Conservation (phyloP, 2,113 vertebrate species). For the Poeciliopsis occidentalis region DNA sequence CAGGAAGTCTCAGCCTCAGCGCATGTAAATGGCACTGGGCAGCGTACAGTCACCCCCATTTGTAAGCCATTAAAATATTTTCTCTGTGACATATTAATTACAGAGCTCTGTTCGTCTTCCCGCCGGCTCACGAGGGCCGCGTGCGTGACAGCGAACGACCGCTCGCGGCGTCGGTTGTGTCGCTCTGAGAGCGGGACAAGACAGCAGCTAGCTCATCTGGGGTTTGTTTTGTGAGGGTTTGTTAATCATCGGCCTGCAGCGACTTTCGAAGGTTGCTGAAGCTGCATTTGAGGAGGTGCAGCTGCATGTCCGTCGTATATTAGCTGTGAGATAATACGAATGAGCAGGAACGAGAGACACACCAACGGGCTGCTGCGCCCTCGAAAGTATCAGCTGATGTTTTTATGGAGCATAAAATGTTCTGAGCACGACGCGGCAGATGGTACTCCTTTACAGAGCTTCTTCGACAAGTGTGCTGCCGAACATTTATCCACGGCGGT, state of each 20-base stretch:
- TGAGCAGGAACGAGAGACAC: neutral
- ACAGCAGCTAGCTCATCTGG: slow-evolving; percentile 1
- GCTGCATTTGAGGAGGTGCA: neutral
- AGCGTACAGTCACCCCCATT: slow-evolving; percentile 69
- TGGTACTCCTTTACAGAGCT: no score
- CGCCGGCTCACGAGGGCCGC: slow-evolving; percentile 10
- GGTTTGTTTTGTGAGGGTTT: slow-evolving; percentile 10
- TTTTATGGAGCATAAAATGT: neutral
- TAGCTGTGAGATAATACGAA: neutral
- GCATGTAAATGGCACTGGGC: slow-evolving; percentile 65
- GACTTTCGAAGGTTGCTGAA: neutral
- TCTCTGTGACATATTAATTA: slow-evolving; percentile 77
- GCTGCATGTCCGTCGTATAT: neutral
- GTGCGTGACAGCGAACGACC: slow-evolving; percentile 1
- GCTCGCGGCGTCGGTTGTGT: slow-evolving; percentile 9
- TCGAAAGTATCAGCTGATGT: neutral
- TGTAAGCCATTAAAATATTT: slow-evolving; percentile 81
- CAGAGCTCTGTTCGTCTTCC: slow-evolving; percentile 45
- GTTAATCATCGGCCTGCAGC: slow-evolving; percentile 16
- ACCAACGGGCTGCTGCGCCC: neutral
- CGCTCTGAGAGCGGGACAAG: neutral
- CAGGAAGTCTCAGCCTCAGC: slow-evolving; percentile 76
- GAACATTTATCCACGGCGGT: no score
- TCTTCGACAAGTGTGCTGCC: no score
- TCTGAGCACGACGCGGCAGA: neutral